These are phyloP conservation scores for Bombus fervidus DNA, from an alignment of 1,140 invertebrate species.

Conservation along the genomic window DNA sequence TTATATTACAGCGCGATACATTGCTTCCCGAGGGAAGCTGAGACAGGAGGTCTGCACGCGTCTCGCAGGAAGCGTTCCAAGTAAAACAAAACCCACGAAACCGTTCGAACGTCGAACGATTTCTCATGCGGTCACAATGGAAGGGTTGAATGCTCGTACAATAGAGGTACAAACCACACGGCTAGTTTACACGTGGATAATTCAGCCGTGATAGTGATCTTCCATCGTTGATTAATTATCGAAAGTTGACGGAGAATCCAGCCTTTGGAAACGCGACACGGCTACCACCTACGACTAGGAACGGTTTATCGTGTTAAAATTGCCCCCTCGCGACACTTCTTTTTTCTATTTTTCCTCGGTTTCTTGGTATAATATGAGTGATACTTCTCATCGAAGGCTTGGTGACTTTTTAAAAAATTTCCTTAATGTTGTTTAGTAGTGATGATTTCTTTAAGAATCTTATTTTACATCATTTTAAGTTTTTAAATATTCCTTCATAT, in stretches of 20 bases:
- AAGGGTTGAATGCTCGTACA: constrained; percentile 67
- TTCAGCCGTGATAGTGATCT: constrained; percentile 69
- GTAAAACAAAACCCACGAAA: constrained; percentile 64
- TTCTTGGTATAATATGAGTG: not conserved
- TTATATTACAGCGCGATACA: constrained; percentile 38
- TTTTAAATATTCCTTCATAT: no score
- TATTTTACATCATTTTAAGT: no score
- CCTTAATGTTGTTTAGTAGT: no score
- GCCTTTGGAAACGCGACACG: constrained; percentile 29
- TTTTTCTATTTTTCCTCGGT: no score
- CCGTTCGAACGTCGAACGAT: constrained; percentile 57
- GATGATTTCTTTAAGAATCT: no score
- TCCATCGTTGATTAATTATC: constrained; percentile 55
- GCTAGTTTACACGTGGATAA: constrained; percentile 72
- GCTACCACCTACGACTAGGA: constrained; percentile 9
- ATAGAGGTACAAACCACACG: constrained; percentile 58
- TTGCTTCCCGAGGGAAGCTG: constrained; percentile 19
- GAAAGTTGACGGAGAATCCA: constrained; percentile 33
- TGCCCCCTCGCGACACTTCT: no score
- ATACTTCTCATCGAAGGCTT: no score
- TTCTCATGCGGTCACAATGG: constrained; percentile 67
- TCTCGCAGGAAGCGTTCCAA: constrained; percentile 25
- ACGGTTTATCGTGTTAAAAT: no score
- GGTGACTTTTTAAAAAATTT: no score
- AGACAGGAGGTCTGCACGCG: constrained; percentile 49